Evolutionary conservation across 2,888 invertebrate species (phyloP), one percentile per base, ranked within the genome.

Genomic region (Lithodes maja): DNA sequence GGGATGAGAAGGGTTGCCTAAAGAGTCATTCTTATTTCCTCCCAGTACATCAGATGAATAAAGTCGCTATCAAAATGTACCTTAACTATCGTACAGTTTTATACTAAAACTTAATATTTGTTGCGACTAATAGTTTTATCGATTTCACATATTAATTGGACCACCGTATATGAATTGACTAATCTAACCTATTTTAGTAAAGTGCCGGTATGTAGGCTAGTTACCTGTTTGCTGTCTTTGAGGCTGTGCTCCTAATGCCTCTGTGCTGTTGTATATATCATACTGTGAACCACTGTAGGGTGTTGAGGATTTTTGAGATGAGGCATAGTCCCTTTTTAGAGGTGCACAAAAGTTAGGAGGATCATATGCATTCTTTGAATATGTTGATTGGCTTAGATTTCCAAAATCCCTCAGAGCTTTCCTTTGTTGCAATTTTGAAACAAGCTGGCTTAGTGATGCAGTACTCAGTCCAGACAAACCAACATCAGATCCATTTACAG

Each of bases 221-320:
- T 79, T 61, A 85, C 85, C 85, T 78, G 85, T 85, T n/a, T 78
- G 85, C 12, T 85, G 78, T 53, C 54, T 77, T 68, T 78, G 85
- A 7, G 68, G 68, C 7, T 50, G 78, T 55, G 50, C 49, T 5
- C 49, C 54, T 49, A 50, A 17, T 74, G 78, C 17, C 68, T 52
- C 33, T 9, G 77, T 61, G 52, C 50, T 77, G 50, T 15, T 52
- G 52, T 68, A 78, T 17, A 54, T 49, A 50, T 78, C 85, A 55
- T 50, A 33, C 15, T n/a, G 3, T 1, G 78, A 2, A n/a, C 15
- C 50, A 68, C 52, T 78, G 52, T 52, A 68, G 17, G 77, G 75
- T 55, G 9, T 12, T 17, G 53, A 17, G 49, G 77, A 12, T 54
- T 55, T 61, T 33, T 61, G 77, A 78, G 49, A 78, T 50, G 85